phyloP scores from a whole-genome alignment of 2,113 vertebrate species.

The Syngnathus scovelli region DNA sequence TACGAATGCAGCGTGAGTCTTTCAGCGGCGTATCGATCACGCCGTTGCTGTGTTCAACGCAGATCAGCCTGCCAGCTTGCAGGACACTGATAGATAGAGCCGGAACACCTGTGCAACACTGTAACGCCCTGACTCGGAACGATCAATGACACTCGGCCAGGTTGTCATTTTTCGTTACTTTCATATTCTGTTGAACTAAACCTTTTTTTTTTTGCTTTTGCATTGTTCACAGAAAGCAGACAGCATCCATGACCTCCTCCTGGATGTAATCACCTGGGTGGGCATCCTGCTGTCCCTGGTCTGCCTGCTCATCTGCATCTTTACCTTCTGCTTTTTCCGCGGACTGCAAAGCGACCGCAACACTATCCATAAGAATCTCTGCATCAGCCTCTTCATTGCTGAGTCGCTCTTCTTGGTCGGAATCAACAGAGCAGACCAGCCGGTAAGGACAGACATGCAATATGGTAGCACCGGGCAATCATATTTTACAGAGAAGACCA shows the following conservation, averaged over 20 bases:
- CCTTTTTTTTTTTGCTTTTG: not conserved
- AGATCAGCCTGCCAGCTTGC: constrained; percentile 56
- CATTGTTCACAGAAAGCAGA: constrained; percentile 77
- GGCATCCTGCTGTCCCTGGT: constrained; percentile 95
- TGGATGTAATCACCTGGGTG: constrained; percentile 97
- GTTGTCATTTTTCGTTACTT: constrained; percentile 28
- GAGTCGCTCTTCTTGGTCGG: constrained; percentile 95
- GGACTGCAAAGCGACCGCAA: constrained; percentile 97
- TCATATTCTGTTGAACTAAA: not conserved
- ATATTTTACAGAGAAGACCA: not conserved
- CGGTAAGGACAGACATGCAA: constrained; percentile 78
- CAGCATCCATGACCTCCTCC: constrained; percentile 87
- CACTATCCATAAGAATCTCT: constrained; percentile 98
- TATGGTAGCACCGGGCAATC: not conserved
- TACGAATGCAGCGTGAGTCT: constrained; percentile 51
- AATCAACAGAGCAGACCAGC: constrained; percentile 94
- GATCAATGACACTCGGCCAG: constrained; percentile 39
- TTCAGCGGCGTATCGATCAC: constrained; percentile 64
- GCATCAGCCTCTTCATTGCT: constrained; percentile 95
- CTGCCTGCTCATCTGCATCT: constrained; percentile 98
- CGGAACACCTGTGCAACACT: constrained; percentile 54
- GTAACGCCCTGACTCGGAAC: constrained; percentile 47
- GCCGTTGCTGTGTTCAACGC: constrained; percentile 50
- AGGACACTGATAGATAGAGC: constrained; percentile 67
- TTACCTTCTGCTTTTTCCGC: constrained; percentile 99